These are phyloP conservation scores for Dromius quadrimaculatus DNA, from an alignment of 2,888 invertebrate species.

Conservation along the genomic window DNA sequence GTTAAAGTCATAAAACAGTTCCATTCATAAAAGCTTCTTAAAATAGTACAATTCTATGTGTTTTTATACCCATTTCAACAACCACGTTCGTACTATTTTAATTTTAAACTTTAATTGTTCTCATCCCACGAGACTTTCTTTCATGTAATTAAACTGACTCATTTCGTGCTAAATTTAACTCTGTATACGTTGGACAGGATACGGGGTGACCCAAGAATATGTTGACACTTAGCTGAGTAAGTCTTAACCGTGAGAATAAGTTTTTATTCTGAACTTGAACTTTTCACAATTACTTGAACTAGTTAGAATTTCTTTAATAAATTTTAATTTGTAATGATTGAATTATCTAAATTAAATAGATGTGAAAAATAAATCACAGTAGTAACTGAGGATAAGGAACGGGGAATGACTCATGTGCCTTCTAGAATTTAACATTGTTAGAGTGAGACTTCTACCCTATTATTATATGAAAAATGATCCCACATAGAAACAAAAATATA, in stretches of 20 bases:
- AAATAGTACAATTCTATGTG: slow-evolving; percentile 5
- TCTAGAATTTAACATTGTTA: too few relatives aligned
- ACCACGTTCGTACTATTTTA: slow-evolving; percentile 32
- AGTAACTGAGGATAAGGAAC: too few relatives aligned
- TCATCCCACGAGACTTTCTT: slow-evolving; percentile 29
- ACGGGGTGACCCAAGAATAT: slow-evolving; percentile 26
- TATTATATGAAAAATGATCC: too few relatives aligned
- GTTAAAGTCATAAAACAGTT: slow-evolving; percentile 12
- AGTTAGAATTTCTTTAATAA: too few relatives aligned
- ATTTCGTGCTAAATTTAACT: slow-evolving; percentile 30
- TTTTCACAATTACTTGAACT: too few relatives aligned
- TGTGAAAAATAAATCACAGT: too few relatives aligned
- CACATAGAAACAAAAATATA: too few relatives aligned
- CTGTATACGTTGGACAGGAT: slow-evolving; percentile 2
- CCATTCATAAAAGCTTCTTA: slow-evolving; percentile 33
- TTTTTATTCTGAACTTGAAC: slow-evolving; percentile 14
- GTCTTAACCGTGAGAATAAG: slow-evolving; percentile 19
- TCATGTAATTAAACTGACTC: slow-evolving; percentile 23
- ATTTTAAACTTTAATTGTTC: slow-evolving; percentile 30
- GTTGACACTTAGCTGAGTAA: slow-evolving; percentile 22
- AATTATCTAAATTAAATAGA: too few relatives aligned
- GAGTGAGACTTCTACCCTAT: too few relatives aligned
- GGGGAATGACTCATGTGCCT: too few relatives aligned
- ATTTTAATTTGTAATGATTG: too few relatives aligned
- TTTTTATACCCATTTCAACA: slow-evolving; percentile 9